Conservation (phyloP, 1,140 invertebrate species). For the Caenorhabditis tropicalis region DNA sequence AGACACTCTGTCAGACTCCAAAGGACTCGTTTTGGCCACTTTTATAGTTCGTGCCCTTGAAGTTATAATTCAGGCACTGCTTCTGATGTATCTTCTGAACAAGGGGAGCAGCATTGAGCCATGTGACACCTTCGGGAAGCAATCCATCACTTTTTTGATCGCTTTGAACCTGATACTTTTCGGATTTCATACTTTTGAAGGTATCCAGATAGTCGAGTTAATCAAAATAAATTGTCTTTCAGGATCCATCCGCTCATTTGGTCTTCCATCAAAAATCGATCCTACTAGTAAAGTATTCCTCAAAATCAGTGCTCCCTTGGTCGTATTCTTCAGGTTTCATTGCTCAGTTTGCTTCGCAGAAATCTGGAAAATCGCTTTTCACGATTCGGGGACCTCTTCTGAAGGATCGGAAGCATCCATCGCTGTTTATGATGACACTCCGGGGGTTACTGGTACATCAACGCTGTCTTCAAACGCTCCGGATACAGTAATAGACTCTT, state of each 20-base stretch:
- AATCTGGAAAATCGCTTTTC: neutral
- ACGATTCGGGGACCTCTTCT: neutral
- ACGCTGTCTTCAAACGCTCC: too few relatives aligned
- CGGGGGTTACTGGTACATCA: too few relatives aligned
- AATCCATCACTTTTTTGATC: constrained; percentile 11
- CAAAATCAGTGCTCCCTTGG: neutral
- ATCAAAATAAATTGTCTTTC: neutral
- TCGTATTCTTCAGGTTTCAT: neutral
- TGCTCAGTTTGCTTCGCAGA: neutral
- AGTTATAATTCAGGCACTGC: neutral
- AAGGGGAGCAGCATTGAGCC: neutral
- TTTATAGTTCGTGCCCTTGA: neutral
- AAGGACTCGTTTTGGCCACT: neutral
- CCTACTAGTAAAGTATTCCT: neutral
- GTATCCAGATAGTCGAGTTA: neutral
- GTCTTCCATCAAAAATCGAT: neutral
- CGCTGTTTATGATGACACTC: too few relatives aligned
- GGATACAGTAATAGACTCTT: too few relatives aligned
- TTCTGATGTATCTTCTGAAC: neutral
- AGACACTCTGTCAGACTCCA: neutral
- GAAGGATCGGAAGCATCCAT: too few relatives aligned
- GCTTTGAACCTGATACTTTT: neutral
- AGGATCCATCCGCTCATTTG: neutral
- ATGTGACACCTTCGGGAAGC: neutral
- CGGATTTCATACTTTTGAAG: neutral